These are phyloP conservation scores for Ceratotherium simum DNA, from an alignment of 2,113 vertebrate species.

Conservation along the genomic window DNA sequence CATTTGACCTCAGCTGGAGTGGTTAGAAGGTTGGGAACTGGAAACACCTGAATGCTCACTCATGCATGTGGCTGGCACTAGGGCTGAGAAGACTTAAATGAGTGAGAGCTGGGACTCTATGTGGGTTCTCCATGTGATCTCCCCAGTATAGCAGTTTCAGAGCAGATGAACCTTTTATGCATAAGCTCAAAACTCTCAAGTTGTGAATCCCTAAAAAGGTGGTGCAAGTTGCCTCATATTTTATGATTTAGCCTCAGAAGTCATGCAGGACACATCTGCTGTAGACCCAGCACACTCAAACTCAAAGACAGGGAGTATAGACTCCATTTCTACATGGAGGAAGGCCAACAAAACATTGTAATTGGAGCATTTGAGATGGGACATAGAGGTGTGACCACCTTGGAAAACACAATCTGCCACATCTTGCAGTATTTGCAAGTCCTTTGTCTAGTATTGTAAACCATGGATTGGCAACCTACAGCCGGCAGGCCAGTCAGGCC, in stretches of 20 bases:
- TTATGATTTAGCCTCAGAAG: background rate
- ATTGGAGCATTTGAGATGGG: background rate
- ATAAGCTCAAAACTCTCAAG: background rate
- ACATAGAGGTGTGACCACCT: background rate
- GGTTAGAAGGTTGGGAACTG: background rate
- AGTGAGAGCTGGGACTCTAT: accelerated
- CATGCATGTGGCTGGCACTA: too few relatives aligned
- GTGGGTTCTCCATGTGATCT: background rate
- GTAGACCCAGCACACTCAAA: background rate
- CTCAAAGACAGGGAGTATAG: background rate
- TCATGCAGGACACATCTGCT: background rate
- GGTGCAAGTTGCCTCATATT: background rate
- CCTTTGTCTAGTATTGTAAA: background rate
- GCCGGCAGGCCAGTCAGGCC: background rate
- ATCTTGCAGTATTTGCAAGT: background rate
- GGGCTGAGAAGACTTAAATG: background rate
- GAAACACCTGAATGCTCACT: accelerated
- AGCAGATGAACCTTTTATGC: background rate
- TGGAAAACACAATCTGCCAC: background rate
- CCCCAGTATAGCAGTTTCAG: background rate
- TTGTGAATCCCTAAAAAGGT: background rate
- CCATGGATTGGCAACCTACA: background rate
- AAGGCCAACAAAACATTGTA: background rate
- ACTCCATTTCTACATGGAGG: background rate
- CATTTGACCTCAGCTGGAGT: background rate